Evolutionary conservation across 2,797 vertebrate genomes (phyloP).

Genomic region (Telmatherina bonti): DNA sequence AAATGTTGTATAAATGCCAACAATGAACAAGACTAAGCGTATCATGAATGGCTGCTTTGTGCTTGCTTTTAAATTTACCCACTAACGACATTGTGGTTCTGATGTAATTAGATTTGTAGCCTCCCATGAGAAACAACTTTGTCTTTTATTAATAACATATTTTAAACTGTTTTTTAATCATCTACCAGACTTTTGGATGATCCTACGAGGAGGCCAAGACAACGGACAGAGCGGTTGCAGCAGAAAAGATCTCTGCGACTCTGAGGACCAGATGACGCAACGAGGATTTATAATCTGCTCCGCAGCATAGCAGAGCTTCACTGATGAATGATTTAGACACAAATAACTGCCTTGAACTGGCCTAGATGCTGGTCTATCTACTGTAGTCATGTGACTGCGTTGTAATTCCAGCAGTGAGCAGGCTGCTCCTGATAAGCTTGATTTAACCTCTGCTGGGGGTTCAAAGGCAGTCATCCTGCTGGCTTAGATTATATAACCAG

Average conservation of each 20-base stretch:
- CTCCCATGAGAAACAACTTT: background rate
- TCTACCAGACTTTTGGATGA: background rate
- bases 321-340: constrained; percentile 48
- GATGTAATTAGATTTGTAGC: background rate
- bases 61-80: background rate
- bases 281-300: too few species aligned
- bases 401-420: constrained; percentile 40
- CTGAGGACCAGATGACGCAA: too few species aligned
- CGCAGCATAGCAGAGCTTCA: too few species aligned
- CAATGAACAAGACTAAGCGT: background rate
- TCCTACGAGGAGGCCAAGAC: background rate
- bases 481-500: constrained; percentile 65
- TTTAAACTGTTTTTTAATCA: background rate
- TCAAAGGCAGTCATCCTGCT: constrained; percentile 48
- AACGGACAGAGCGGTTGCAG: background rate
- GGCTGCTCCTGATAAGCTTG: constrained; percentile 54
- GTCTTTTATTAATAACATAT: background rate
- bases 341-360: constrained; percentile 43
- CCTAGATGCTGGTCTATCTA: constrained; percentile 50
- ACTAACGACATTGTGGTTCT: background rate
- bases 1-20: background rate
- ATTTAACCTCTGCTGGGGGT: constrained; percentile 66
- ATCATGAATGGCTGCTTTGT: background rate
- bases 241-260: too few species aligned
- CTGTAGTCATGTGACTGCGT: constrained; percentile 47